phyloP scores from a whole-genome alignment of 2,797 vertebrate species.

The Morelia viridis region DNA sequence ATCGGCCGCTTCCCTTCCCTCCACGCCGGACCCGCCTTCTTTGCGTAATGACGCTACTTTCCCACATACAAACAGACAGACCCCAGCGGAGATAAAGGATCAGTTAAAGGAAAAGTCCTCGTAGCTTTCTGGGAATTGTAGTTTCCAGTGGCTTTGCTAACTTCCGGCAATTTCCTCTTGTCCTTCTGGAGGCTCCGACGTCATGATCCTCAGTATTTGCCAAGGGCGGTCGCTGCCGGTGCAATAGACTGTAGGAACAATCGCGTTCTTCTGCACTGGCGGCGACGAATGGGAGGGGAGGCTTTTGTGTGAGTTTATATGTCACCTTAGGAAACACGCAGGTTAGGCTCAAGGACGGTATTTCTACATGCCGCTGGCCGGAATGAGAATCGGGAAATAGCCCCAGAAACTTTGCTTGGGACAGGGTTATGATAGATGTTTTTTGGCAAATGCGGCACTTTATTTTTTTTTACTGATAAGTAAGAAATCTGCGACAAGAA shows the following conservation, averaged over 20 bases:
- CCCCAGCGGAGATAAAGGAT: not conserved
- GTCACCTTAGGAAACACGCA: not conserved
- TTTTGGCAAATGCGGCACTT: not conserved
- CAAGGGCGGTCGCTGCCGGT: not conserved
- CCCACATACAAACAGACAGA: not conserved
- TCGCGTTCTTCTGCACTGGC: not conserved
- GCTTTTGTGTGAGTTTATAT: not conserved
- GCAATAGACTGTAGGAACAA: not conserved
- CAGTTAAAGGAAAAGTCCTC: not conserved
- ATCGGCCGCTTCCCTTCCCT: too few species aligned
- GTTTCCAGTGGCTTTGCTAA: not conserved
- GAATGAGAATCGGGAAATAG: not conserved
- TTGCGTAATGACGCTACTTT: not conserved
- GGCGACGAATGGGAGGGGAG: not conserved
- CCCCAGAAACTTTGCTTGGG: not conserved
- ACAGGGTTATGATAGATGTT: not conserved
- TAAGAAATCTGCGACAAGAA: not conserved
- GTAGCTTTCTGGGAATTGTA: constrained; percentile 12
- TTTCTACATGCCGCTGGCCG: not conserved
- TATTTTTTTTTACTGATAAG: not conserved
- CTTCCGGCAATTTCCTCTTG: not conserved
- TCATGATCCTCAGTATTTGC: not conserved
- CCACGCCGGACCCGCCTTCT: not conserved
- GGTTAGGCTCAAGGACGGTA: not conserved
- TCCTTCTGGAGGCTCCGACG: not conserved